Evolutionary conservation across 2,888 invertebrate genomes (phyloP), one percentile per base, ranked within the genome.

Genomic region (Junonia oenone): DNA sequence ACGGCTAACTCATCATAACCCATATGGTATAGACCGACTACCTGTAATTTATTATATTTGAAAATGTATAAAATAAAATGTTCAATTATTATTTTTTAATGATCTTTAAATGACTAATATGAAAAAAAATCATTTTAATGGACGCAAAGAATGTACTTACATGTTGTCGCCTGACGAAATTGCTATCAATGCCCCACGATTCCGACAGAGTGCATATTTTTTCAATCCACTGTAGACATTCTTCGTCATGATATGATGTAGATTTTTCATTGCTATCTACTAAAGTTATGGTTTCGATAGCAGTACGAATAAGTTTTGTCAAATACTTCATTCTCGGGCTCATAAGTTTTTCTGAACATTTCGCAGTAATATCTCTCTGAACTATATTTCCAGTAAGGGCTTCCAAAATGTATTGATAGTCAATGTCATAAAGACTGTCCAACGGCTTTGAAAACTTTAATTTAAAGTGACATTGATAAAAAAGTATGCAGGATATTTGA

Each of bases 391-490:
- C 83, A 2, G 80, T 74, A 13, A 90, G 72, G 1, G 85, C 82
- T 58, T 88, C 89, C 62, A 93, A 91, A 62, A 93, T 91, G 56
- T 93, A 91, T 64, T 92, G 91, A 61, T 92, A 90, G 66, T 93
- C 93, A 6, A 94, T 92, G 74, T 98, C 97, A 72, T 96, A 98
- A 15, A 98, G 83, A 58, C 91, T 92, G 59, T 92, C 94, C 59
- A 94, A 90, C 6, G 93, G 96, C 77, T 94, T 96, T 47, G 91
- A 79, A 63, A 93, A 90, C 74, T 94, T 96, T 48, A 98, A 78
- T 67, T 93, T 93, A 70, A 97, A 96, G 63, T 93, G 92, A 15
- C 96, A 93, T 64, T 97, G 93, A 79, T 97, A 95, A 65, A 95
- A 93, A 53, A 98, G 88, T 1, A 95, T 93, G 61, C 93, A 91